Percentiles rank a stretch among this genome's conserved stretches.
phyloP scores from a whole-genome alignment of 53 echinoderm and acorn worm genomes.

The Holothuria scabra region DNA sequence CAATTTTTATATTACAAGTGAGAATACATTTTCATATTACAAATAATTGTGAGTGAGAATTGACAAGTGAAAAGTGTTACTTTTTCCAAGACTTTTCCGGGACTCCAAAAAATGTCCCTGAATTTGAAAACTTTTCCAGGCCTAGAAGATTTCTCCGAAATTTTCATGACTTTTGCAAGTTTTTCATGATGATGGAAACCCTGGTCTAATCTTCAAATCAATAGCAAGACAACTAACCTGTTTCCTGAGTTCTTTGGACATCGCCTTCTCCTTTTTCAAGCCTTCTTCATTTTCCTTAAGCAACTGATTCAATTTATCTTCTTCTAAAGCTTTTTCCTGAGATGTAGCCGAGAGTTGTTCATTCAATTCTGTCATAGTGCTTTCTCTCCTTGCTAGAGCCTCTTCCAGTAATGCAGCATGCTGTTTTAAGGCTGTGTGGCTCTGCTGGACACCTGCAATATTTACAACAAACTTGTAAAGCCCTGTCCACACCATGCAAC shows the following conservation, averaged over 20 bases:
- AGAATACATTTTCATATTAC: no score
- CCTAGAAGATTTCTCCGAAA: no score
- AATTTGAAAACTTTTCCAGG: no score
- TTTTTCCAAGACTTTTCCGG: no score
- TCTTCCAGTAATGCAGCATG: slow-evolving; percentile 87
- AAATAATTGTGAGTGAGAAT: no score
- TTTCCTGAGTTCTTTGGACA: slow-evolving; percentile 64
- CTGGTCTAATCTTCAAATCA: no score
- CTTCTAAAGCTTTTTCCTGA: slow-evolving; percentile 79
- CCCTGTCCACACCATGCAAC: no score
- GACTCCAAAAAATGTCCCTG: no score
- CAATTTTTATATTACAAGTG: no score
- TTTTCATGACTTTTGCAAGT: no score
- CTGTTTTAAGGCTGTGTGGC: slow-evolving; percentile 90
- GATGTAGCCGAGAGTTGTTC: slow-evolving; percentile 65
- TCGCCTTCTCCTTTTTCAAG: slow-evolving; percentile 72
- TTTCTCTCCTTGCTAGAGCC: slow-evolving; percentile 86
- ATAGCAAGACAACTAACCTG: slow-evolving; percentile 56
- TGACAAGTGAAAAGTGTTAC: no score
- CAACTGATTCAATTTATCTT: slow-evolving; percentile 58
- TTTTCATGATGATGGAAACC: no score
- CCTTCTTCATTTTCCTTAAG: slow-evolving; percentile 66
- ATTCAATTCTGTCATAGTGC: slow-evolving; percentile 74
- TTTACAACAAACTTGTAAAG: neutral
- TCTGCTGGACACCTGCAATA: slow-evolving; percentile 91